Base-by-base conservation (phyloP, 2,797 vertebrate species). In the Lithobates pipiens region DNA sequence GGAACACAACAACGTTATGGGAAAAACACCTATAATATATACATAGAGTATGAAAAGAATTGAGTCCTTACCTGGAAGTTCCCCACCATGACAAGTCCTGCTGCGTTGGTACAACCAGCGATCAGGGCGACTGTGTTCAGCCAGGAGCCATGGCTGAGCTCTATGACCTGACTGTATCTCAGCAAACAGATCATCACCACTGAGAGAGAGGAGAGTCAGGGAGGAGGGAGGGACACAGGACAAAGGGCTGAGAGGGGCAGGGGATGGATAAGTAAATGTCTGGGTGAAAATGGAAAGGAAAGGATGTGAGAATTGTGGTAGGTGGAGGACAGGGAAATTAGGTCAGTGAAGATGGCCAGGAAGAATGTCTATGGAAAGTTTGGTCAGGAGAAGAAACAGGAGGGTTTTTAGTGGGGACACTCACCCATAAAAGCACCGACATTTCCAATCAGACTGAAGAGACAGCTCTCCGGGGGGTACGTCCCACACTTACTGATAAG, bases 381-480 rank as follows among this genome's bases (percentile, higher is more conserved):
- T 32, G 39, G 61, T 23, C 25, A 81, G 29, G 65, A 61, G 21
- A 63, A 61, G 39, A 82, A 25, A 57, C n/a, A 54, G 8, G 16
- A 39, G 27, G 42, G 78, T 25, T 23, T 34, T 11, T 25, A 15
- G 61, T n/a, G 10, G 61, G 54, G 21, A 34, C 36, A 91, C 94
- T 95, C 90, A 98, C 97, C 97, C 97, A 97, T 97, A 92, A 98
- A 97, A 85, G 97, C 97, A 90, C 97, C 97, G 54, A 97, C 89
- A 71, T 98, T 98, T 80, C 97, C 96, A 69, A 98, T 97, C 90
- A 98, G 95, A 90, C 97, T 98, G 95, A 98, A 98, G 89, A 98
- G 93, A 88, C 97, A 98, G 93, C 97, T 98, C 91, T 98, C 97
- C 2, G 97, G 97, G 85, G 97, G 96, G 87, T 89, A 97, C 13